A percentile compares a stretch with the other conserved stretches of the same genome.
Conservation (phyloP, 2,797 vertebrate species). For the Microhierax caerulescens region DNA sequence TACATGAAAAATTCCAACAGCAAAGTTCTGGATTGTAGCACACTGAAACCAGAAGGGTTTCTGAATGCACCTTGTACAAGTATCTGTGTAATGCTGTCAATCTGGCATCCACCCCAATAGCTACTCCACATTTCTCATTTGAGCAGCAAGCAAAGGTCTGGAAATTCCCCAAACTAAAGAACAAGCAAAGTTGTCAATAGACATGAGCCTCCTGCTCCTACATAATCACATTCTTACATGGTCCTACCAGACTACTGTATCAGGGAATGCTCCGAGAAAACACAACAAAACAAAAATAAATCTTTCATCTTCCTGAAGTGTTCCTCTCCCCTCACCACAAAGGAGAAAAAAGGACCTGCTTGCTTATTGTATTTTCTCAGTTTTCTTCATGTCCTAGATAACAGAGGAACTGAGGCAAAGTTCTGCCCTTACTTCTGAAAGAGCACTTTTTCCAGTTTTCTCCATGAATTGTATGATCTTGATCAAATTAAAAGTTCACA, state of each 20-base stretch:
- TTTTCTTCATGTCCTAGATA: neutral
- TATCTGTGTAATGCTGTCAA: neutral
- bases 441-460: neutral
- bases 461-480: neutral
- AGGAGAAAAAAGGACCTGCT: neutral
- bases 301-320: neutral
- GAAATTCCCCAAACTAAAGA: neutral
- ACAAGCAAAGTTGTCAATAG: neutral
- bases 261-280: neutral
- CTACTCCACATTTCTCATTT: neutral
- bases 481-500: neutral
- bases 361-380: neutral
- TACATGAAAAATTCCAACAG: neutral
- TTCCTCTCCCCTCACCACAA: neutral
- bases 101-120: neutral
- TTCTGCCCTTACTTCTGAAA: neutral
- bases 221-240: neutral
- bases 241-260: neutral
- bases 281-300: neutral
- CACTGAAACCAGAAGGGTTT: neutral
- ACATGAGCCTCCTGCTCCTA: fast-evolving
- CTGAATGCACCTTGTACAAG: neutral
- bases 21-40: neutral
- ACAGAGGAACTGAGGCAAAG: neutral
- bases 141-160: neutral